Evolutionary conservation across 2,888 invertebrate species (phyloP).

Genomic region (Lasioglossum zephyrum): DNA sequence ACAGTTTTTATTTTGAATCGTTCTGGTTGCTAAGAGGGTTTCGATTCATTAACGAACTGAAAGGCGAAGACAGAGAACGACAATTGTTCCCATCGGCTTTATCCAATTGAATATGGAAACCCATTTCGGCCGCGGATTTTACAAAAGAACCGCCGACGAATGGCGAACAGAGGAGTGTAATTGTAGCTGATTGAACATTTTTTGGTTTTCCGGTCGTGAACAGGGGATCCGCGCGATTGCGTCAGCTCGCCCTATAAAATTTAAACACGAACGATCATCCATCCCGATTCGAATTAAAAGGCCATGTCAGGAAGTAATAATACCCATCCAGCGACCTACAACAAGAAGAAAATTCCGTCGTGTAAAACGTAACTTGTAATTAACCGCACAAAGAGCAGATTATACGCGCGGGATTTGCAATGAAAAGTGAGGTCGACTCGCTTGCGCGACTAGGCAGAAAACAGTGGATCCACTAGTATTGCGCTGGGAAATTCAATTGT

Average conservation of each 20-base stretch:
- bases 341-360: not conserved
- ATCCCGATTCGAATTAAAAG: slow-evolving; percentile 12
- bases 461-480: not conserved
- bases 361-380: slow-evolving; percentile 11
- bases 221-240: not conserved
- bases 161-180: slow-evolving; percentile 18
- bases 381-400: slow-evolving; percentile 16
- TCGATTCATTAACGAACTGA: slow-evolving; percentile 11
- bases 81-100: slow-evolving; percentile 2
- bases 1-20: not conserved
- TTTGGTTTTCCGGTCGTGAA: slow-evolving; percentile 4
- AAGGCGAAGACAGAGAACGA: not conserved
- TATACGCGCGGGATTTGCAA: slow-evolving; percentile 6
- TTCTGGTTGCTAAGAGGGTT: not conserved
- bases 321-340: not conserved
- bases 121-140: slow-evolving; percentile 11
- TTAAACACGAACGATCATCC: slow-evolving; percentile 10
- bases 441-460: not conserved
- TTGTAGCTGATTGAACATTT: slow-evolving; percentile 30
- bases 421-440: not conserved
- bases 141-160: slow-evolving; percentile 40
- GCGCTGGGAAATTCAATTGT: slow-evolving; percentile 25
- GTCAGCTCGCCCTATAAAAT: not conserved
- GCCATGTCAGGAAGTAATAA: slow-evolving; percentile 1
- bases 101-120: slow-evolving; percentile 35